Percentiles rank a stretch among this genome's conserved stretches.
These are phyloP conservation scores for Philereme vetulata DNA, from an alignment of 2,888 invertebrate genomes.

Conservation along the genomic window DNA sequence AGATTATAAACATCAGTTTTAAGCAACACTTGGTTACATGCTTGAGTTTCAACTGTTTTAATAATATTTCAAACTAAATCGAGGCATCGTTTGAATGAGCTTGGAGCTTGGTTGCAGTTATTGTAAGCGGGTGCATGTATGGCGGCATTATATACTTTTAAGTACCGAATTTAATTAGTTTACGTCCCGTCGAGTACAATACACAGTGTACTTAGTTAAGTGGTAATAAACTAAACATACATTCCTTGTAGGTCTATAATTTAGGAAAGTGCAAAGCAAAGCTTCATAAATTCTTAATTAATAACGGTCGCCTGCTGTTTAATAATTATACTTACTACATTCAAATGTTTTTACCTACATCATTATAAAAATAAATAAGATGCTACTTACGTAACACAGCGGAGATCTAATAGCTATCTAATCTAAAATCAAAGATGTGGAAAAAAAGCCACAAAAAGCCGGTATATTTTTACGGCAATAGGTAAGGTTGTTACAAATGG, in stretches of 20 bases:
- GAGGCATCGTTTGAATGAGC: constrained; percentile 29
- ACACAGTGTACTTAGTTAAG: constrained; percentile 41
- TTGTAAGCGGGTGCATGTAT: constrained; percentile 19
- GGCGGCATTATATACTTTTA: constrained; percentile 37
- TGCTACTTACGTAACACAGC: too few relatives aligned
- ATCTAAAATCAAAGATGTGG: neutral
- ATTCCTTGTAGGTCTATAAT: constrained; percentile 42
- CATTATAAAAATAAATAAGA: too few relatives aligned
- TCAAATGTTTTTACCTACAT: too few relatives aligned
- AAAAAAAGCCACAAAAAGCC: neutral
- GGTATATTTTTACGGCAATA: constrained; percentile 9
- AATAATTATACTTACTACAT: neutral
- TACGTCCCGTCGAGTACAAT: constrained; percentile 43
- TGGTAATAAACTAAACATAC: constrained; percentile 41
- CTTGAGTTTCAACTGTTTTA: constrained; percentile 19
- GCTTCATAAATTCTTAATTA: constrained; percentile 35
- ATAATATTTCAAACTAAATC: constrained; percentile 23
- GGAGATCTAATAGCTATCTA: neutral
- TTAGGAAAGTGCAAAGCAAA: constrained; percentile 35
- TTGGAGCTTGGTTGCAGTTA: constrained; percentile 17
- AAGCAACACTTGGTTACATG: constrained; percentile 24
- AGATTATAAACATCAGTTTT: constrained; percentile 59
- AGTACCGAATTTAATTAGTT: constrained; percentile 49
- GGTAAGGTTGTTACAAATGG: constrained; percentile 10
- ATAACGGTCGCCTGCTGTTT: constrained; percentile 36